Evolutionary conservation across 2,888 invertebrate genomes (phyloP).

Genomic region (Acrobasis suavella): DNA sequence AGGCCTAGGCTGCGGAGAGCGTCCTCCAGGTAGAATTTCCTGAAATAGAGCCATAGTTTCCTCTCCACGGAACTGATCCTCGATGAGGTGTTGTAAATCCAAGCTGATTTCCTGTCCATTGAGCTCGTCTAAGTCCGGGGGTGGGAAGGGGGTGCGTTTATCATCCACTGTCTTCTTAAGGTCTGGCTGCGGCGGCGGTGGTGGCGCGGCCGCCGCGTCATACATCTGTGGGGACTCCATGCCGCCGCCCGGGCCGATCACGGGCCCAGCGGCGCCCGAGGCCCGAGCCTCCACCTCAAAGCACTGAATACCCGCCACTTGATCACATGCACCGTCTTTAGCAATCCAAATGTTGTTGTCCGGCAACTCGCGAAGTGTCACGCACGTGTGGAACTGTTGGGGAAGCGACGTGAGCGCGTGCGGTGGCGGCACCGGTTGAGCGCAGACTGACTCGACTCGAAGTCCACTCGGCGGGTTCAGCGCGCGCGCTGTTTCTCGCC

Average conservation of each 20-base stretch:
- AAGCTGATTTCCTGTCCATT: conserved; percentile 96
- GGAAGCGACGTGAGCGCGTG: conserved; percentile 47
- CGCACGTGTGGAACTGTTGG: conserved; percentile 38
- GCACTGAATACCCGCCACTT: conserved; percentile 74
- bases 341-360: conserved; percentile 44
- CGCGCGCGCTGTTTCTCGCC: conserved; percentile 52
- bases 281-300: conserved; percentile 78
- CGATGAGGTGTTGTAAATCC: conserved; percentile 95
- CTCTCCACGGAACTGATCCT: conserved; percentile 94
- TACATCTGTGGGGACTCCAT: conserved; percentile 95
- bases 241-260: conserved; percentile 74
- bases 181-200: conserved; percentile 84
- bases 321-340: conserved; percentile 67
- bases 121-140: conserved; percentile 93
- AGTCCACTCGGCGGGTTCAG: conserved; percentile 29
- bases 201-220: conserved; percentile 86
- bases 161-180: conserved; percentile 84
- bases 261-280: conserved; percentile 74
- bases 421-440: conserved; percentile 59
- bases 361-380: conserved; percentile 38
- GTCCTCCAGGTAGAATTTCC: conserved; percentile 87
- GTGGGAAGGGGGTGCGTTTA: conserved; percentile 88
- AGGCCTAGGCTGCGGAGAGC: conserved; percentile 69
- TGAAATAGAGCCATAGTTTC: conserved; percentile 89
- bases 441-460: conserved; percentile 64